These are phyloP conservation scores for Urocolius indicus DNA, from an alignment of 2,113 vertebrate species.

Conservation along the genomic window DNA sequence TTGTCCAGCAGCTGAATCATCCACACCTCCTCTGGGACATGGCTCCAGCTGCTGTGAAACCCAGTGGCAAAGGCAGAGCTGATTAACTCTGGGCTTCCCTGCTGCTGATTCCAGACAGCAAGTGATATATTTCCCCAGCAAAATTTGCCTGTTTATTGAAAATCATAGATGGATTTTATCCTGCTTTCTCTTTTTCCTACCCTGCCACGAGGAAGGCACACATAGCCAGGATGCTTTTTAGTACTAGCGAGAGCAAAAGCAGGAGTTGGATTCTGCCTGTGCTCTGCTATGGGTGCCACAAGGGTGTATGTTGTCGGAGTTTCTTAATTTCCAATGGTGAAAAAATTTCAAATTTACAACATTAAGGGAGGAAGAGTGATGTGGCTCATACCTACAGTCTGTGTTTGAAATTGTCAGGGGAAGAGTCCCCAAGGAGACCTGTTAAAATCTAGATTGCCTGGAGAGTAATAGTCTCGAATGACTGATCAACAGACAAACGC, in stretches of 20 bases:
- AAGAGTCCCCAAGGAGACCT: neutral
- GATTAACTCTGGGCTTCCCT: neutral
- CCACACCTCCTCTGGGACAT: neutral
- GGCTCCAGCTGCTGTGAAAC: conserved; percentile 43
- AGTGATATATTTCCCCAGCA: neutral
- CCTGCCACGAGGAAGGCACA: neutral
- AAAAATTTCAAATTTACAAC: too few species aligned
- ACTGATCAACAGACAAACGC: neutral
- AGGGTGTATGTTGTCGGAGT: too few species aligned
- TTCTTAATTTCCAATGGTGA: too few species aligned
- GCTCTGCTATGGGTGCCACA: neutral
- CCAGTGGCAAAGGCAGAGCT: neutral
- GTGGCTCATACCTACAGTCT: neutral
- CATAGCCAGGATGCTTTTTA: neutral
- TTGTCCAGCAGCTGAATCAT: conserved; percentile 31
- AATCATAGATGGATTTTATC: neutral
- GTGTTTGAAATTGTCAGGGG: neutral
- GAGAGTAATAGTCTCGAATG: neutral
- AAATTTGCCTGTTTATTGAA: neutral
- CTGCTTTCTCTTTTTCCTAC: neutral
- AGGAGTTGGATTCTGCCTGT: neutral
- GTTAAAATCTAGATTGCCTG: neutral
- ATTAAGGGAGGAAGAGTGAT: neutral
- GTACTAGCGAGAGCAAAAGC: neutral
- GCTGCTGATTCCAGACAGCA: conserved; percentile 7